phyloP scores from a whole-genome alignment of 2,797 vertebrate species.

The Serranus cabrilla region DNA sequence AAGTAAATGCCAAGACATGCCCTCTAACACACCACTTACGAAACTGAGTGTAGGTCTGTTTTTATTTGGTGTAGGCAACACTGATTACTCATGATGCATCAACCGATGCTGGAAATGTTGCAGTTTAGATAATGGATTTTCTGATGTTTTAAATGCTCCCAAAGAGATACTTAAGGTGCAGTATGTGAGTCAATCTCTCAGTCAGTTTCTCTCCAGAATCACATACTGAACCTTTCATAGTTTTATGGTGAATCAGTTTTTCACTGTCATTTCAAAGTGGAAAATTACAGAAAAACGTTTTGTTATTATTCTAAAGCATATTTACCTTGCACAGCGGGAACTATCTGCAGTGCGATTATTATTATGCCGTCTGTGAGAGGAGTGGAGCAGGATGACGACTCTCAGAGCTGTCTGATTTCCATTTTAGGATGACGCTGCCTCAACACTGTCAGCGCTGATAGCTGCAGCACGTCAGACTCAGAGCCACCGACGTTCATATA shows the following conservation, averaged over 20 bases:
- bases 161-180: background rate
- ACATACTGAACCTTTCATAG: no score
- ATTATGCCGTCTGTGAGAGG: background rate
- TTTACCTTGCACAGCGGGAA: background rate
- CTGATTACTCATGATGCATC: slow-evolving; percentile 43
- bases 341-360: background rate
- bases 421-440: slow-evolving; percentile 11
- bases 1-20: slow-evolving; percentile 42
- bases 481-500: slow-evolving; percentile 10
- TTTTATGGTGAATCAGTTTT: background rate
- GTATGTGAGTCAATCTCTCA: no score
- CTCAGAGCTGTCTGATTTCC: slow-evolving; percentile 16
- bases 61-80: slow-evolving; percentile 37
- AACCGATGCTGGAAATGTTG: slow-evolving; percentile 2
- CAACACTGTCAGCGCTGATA: slow-evolving; percentile 1
- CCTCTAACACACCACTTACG: slow-evolving; percentile 20
- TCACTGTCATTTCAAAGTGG: background rate
- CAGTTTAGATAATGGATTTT: slow-evolving; percentile 7
- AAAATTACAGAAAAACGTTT: slow-evolving; percentile 3
- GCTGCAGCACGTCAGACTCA: background rate
- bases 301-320: background rate
- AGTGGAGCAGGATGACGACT: slow-evolving; percentile 2
- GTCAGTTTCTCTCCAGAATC: no score
- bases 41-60: slow-evolving; percentile 32
- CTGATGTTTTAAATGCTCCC: no score